phyloP scores from a whole-genome alignment of 2,113 vertebrate genomes.

The Neopipo cinnamomea region DNA sequence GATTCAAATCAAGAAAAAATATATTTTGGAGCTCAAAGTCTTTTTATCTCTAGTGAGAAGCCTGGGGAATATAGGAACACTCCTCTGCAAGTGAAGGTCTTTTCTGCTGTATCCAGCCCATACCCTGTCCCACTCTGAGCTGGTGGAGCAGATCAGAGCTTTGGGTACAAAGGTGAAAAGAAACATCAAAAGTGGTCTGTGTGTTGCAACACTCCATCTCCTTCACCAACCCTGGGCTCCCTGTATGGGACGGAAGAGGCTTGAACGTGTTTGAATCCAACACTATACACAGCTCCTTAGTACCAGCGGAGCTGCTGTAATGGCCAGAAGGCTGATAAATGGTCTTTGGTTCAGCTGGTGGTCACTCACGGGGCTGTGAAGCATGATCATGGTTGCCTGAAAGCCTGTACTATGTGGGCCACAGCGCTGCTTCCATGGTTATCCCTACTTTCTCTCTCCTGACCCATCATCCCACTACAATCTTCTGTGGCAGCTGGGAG shows the following conservation, averaged over 20 bases:
- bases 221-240: neutral
- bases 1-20: conserved; percentile 26
- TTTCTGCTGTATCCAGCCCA: neutral
- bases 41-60: neutral
- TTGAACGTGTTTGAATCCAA: neutral
- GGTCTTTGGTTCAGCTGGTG: neutral
- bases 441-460: neutral
- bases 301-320: neutral
- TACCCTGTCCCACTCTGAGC: neutral
- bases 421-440: neutral
- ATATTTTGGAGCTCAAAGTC: neutral
- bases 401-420: neutral
- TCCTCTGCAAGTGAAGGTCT: neutral
- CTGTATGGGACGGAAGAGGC: neutral
- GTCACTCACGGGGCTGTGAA: neutral
- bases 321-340: neutral
- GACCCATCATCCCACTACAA: neutral
- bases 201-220: neutral
- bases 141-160: neutral
- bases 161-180: neutral
- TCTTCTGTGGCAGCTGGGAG: neutral
- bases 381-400: neutral
- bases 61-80: neutral
- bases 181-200: neutral
- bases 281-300: neutral